These are phyloP conservation scores for Drepanosiphum platanoidis DNA, from an alignment of 2,888 invertebrate genomes.

Conservation along the genomic window DNA sequence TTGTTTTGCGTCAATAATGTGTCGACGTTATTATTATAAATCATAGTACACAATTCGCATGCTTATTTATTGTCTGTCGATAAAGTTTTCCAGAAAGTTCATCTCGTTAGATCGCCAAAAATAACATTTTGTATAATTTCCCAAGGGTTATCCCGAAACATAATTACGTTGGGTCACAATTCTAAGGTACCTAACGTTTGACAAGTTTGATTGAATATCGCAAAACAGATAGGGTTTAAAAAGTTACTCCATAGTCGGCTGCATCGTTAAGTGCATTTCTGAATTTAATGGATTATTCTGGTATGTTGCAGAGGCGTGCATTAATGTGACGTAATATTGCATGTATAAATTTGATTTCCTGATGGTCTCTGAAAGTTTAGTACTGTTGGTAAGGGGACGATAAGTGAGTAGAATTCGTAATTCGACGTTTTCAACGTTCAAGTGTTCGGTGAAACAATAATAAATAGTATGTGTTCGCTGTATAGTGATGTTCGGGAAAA, in stretches of 20 bases:
- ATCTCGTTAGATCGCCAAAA: background rate
- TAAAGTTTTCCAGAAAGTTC: background rate
- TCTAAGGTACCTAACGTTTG: background rate
- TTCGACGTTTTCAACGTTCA: conserved; percentile 17
- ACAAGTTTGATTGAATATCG: conserved; percentile 21
- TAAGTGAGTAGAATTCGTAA: background rate
- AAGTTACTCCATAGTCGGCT: background rate
- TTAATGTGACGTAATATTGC: background rate
- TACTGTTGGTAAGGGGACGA: background rate
- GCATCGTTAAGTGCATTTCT: conserved; percentile 34
- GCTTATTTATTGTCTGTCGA: background rate
- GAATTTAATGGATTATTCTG: background rate
- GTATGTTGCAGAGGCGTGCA: background rate
- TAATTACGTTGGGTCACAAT: background rate
- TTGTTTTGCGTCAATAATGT: background rate
- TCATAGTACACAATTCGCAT: background rate
- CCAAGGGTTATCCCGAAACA: background rate
- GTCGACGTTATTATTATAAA: background rate
- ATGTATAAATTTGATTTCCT: conserved; percentile 4
- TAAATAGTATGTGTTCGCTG: too few species aligned
- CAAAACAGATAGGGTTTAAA: background rate
- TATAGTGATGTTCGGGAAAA: background rate
- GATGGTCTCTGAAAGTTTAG: conserved; percentile 17
- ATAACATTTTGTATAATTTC: background rate
- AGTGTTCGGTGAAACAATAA: background rate